Conservation (phyloP, 2,113 vertebrate species). For the Oreochromis spilurus region DNA sequence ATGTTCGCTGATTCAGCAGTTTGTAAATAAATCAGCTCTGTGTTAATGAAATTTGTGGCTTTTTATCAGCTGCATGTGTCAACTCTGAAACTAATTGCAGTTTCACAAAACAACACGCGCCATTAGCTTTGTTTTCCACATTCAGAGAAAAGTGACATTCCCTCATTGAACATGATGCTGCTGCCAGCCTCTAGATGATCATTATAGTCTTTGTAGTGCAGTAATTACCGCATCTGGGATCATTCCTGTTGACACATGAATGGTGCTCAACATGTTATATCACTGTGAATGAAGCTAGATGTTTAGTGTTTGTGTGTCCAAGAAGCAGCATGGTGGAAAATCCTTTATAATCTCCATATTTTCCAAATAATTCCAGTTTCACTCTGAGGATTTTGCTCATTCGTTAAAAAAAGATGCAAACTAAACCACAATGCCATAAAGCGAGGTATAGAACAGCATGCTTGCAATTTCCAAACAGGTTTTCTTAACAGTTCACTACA, state of each 20-base stretch:
- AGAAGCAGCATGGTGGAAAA: not conserved
- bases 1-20: slow-evolving; percentile 15
- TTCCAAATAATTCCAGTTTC: not conserved
- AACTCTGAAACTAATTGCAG: not conserved
- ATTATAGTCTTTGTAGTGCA: slow-evolving; percentile 58
- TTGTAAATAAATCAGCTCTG: not conserved
- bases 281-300: slow-evolving; percentile 35
- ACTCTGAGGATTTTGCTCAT: not conserved
- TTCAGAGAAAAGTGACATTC: slow-evolving; percentile 24
- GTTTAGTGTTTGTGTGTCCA: not conserved
- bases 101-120: not conserved
- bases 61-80: not conserved
- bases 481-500: slow-evolving; percentile 5
- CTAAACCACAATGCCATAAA: not conserved
- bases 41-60: not conserved
- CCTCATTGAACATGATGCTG: slow-evolving; percentile 18
- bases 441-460: not conserved
- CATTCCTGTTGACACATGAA: slow-evolving; percentile 49
- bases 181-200: slow-evolving; percentile 16
- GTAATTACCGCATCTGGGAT: slow-evolving; percentile 52
- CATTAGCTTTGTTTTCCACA: slow-evolving; percentile 19
- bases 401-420: not conserved
- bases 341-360: not conserved
- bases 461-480: slow-evolving; percentile 50
- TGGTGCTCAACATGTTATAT: slow-evolving; percentile 43